Evolutionary conservation across 2,888 invertebrate species (phyloP).

Genomic region (Scaptomyza reducta): DNA sequence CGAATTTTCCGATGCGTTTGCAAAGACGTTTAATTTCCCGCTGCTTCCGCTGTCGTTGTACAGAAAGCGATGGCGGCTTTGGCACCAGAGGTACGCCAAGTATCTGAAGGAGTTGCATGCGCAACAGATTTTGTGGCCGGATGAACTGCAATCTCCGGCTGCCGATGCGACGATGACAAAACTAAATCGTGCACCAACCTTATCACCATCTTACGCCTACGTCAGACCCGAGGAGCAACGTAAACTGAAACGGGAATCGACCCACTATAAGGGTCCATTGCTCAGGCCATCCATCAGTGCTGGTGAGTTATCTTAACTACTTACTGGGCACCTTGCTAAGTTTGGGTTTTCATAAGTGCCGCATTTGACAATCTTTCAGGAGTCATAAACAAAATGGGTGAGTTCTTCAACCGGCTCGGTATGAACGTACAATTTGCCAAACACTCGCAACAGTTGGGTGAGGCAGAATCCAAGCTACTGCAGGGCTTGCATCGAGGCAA

Average conservation of each 20-base stretch:
- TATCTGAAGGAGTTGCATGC: slow-evolving; percentile 44
- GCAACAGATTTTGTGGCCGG: slow-evolving; percentile 46
- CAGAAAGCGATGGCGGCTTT: slow-evolving; percentile 25
- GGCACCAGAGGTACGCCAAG: slow-evolving; percentile 30
- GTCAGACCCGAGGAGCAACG: slow-evolving; percentile 8
- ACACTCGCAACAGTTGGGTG: slow-evolving; percentile 69
- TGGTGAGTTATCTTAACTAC: slow-evolving; percentile 72
- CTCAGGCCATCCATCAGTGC: slow-evolving; percentile 83
- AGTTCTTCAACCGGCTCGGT: slow-evolving; percentile 82
- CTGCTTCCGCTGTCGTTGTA: slow-evolving; percentile 45
- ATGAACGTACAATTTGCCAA: slow-evolving; percentile 82
- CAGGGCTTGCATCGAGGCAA: slow-evolving; percentile 78
- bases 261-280: slow-evolving; percentile 29
- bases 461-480: slow-evolving; percentile 74
- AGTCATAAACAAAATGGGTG: slow-evolving; percentile 82
- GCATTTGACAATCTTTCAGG: slow-evolving; percentile 66
- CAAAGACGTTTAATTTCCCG: slow-evolving; percentile 47
- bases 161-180: slow-evolving; percentile 7
- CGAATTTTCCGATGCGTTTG: slow-evolving; percentile 33
- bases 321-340: no score
- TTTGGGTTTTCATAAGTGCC: slow-evolving; percentile 33
- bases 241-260: slow-evolving; percentile 61
- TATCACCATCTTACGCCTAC: slow-evolving; percentile 36
- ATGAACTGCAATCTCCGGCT: slow-evolving; percentile 66
- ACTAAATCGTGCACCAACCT: slow-evolving; percentile 33